Evolutionary conservation across 2,888 invertebrate species (phyloP).

Genomic region (Lamproptera curius): DNA sequence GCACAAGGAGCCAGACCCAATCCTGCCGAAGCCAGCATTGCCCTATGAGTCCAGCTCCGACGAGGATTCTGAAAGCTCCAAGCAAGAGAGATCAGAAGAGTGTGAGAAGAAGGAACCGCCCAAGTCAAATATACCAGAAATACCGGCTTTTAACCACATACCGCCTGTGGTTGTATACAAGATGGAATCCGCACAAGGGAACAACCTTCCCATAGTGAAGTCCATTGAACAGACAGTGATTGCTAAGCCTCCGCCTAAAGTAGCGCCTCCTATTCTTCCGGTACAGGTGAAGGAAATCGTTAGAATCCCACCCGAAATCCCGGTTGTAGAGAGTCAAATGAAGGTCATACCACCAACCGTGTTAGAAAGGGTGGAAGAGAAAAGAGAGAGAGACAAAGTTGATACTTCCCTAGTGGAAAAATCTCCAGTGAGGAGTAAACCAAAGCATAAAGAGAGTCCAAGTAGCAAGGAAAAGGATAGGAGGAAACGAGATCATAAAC

Average conservation of each 20-base stretch:
- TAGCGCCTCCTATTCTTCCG: conserved; percentile 15
- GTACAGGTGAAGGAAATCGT: conserved; percentile 23
- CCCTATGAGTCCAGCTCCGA: conserved; percentile 88
- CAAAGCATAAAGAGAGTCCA: conserved; percentile 30
- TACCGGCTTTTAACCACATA: conserved; percentile 32
- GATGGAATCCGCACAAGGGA: conserved; percentile 45
- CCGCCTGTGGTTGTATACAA: conserved; percentile 59
- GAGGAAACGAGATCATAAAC: conserved; percentile 47
- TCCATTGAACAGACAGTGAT: conserved; percentile 33
- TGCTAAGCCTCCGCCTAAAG: conserved; percentile 30
- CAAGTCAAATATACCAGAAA: conserved; percentile 30
- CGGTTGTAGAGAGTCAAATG: conserved; percentile 21
- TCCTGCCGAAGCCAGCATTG: conserved; percentile 84
- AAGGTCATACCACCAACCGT: conserved; percentile 21
- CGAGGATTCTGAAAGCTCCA: conserved; percentile 66
- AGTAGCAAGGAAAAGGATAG: conserved; percentile 40
- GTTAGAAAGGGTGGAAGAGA: conserved; percentile 26
- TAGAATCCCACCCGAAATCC: conserved; percentile 25
- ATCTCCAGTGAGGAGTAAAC: neutral
- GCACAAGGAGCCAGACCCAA: conserved; percentile 83
- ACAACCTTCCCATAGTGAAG: conserved; percentile 40
- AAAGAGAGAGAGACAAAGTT: conserved; percentile 26
- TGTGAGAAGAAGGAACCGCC: conserved; percentile 27
- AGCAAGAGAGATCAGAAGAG: conserved; percentile 34
- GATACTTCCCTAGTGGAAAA: neutral